Base-by-base conservation (phyloP, 2,113 vertebrate species). In the Colinus virginianus region DNA sequence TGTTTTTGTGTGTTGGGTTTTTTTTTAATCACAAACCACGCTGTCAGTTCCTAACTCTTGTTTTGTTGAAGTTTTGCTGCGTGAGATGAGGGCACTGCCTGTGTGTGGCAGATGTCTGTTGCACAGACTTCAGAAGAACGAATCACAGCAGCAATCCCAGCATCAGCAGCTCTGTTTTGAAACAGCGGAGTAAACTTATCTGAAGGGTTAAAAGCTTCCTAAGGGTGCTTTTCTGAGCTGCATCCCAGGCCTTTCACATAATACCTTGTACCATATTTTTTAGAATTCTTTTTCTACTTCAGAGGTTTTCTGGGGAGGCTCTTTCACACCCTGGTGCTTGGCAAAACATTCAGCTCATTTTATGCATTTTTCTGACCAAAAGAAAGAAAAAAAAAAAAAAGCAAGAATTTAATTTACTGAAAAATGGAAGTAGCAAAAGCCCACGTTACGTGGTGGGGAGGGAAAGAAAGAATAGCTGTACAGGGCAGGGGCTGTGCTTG, bases 141-240 rank as follows among this genome's bases (percentile, higher is more conserved):
- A 77, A 91, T 71, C 53, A 49, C 58, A 90, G 78, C 45, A 64
- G 84, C 79, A 84, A 55, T 94, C 34, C 42, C 81, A 82, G 67
- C 42, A 51, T 89, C 76, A 71, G 69, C 40, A 61, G 40, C 59
- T 59, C n/a, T 30, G 81, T 77, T 87, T 78, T 84, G 81, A 79
- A 94, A n/a, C 36, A 71, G 32, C 66, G 64, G 28, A 66, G 22
- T 63, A 49, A 94, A 66, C 38, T 76, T n/a, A 77, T 77, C 56
- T 74, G 46, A 77, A 22, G 84, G 93, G 62, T 90, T 64, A 9
- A 90, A 93, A 93, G 79, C 59, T 79, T 77, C 45, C 19, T 83
- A 56, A 61, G 40, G 63, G 20, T 11, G 9, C 21, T 70, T 89
- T 90, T 69, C 32, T 74, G 64, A 83, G 42, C 62, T 10, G 1